phyloP scores from a whole-genome alignment of 2,113 vertebrate genomes.

The Semnornis frantzii region DNA sequence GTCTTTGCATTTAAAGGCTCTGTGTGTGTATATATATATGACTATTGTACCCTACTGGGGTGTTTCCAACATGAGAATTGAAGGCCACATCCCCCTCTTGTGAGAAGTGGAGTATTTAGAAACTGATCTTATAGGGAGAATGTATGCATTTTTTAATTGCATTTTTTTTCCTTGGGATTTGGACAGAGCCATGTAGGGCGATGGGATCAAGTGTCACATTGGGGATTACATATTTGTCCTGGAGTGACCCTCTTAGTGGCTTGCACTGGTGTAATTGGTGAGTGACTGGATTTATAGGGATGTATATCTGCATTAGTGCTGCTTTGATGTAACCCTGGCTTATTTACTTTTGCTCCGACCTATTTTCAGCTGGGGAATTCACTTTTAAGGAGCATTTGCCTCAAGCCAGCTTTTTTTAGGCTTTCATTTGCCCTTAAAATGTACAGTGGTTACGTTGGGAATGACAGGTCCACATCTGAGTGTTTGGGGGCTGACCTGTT shows the following conservation, averaged over 20 bases:
- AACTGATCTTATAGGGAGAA: neutral
- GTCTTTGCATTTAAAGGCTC: too few species aligned
- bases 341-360: constrained; percentile 3
- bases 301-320: constrained; percentile 41
- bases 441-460: neutral
- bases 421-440: neutral
- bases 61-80: neutral
- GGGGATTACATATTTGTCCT: constrained; percentile 57
- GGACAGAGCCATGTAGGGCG: constrained; percentile 24
- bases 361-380: neutral
- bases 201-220: constrained; percentile 64
- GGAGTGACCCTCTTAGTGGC: constrained; percentile 55
- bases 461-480: neutral
- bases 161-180: neutral
- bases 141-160: neutral
- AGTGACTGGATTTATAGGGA: constrained; percentile 46
- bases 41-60: neutral
- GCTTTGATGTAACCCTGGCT: neutral
- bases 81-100: neutral
- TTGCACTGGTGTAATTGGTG: constrained; percentile 42
- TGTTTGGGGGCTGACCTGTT: too few species aligned
- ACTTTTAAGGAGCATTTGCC: neutral
- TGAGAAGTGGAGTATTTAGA: neutral
- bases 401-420: neutral
- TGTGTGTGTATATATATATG: too few species aligned